Percentiles rank a stretch among this genome's conserved stretches.
Evolutionary conservation across 2,797 vertebrate genomes (phyloP).

Genomic region (Xyrichtys novacula): DNA sequence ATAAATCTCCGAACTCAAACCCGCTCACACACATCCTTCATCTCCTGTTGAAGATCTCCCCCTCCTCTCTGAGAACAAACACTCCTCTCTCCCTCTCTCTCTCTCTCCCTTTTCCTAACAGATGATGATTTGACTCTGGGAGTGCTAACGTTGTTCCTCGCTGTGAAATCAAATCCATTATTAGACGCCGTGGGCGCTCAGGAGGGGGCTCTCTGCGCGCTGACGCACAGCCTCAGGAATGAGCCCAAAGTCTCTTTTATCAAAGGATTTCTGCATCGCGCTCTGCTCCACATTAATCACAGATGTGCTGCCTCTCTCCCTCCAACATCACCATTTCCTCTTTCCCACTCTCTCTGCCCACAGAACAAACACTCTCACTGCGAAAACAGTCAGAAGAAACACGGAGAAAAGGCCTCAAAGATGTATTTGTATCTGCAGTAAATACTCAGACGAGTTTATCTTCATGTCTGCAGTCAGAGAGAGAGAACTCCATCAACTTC

Average conservation of each 20-base stretch:
- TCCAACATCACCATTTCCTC: slow-evolving; percentile 63
- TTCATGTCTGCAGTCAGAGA: neutral
- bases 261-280: slow-evolving; percentile 81
- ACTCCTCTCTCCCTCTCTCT: neutral
- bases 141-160: slow-evolving; percentile 53
- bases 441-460: neutral
- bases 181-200: slow-evolving; percentile 59
- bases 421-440: slow-evolving; percentile 7
- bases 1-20: neutral
- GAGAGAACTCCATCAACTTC: no score
- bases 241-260: slow-evolving; percentile 84
- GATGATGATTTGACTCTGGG: slow-evolving; percentile 42
- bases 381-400: neutral
- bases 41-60: neutral
- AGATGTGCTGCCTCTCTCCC: slow-evolving; percentile 81
- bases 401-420: neutral
- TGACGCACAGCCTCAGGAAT: slow-evolving; percentile 86
- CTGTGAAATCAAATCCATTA: slow-evolving; percentile 77
- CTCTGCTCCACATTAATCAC: slow-evolving; percentile 87
- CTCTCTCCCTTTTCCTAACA: slow-evolving; percentile 11
- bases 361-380: slow-evolving; percentile 41
- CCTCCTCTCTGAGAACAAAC: neutral
- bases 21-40: neutral
- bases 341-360: slow-evolving; percentile 38
- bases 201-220: slow-evolving; percentile 67